Evolutionary conservation across 2,888 invertebrate species (phyloP).

Genomic region (Epistrophe grossulariae): DNA sequence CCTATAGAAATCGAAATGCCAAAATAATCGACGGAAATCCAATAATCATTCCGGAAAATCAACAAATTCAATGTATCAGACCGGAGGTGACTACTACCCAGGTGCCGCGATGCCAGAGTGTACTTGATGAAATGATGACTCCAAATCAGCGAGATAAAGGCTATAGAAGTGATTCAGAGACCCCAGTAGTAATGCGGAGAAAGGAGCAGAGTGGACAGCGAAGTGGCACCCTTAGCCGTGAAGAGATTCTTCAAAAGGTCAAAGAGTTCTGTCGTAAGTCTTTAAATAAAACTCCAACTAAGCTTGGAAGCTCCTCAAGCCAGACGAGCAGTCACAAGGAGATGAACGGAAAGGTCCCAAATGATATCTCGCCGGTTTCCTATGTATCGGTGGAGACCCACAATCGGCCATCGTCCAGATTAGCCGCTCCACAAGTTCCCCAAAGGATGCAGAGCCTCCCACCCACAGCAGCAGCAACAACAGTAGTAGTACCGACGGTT

Average conservation of each 20-base stretch:
- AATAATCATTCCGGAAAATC: slow-evolving; percentile 66
- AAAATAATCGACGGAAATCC: slow-evolving; percentile 79
- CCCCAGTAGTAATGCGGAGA: slow-evolving; percentile 78
- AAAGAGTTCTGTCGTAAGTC: slow-evolving; percentile 83
- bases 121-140: slow-evolving; percentile 80
- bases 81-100: slow-evolving; percentile 34
- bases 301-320: slow-evolving; percentile 55
- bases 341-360: slow-evolving; percentile 71
- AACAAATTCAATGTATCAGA: slow-evolving; percentile 35
- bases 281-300: slow-evolving; percentile 80
- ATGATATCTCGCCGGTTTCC: slow-evolving; percentile 82
- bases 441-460: slow-evolving; percentile 81
- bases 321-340: slow-evolving; percentile 57
- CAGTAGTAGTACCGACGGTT: slow-evolving; percentile 54
- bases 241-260: slow-evolving; percentile 82
- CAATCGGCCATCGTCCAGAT: slow-evolving; percentile 78
- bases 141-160: slow-evolving; percentile 68
- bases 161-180: slow-evolving; percentile 79
- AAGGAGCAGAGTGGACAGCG: slow-evolving; percentile 77
- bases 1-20: slow-evolving; percentile 79
- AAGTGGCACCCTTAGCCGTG: slow-evolving; percentile 80
- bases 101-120: slow-evolving; percentile 82
- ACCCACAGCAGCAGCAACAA: slow-evolving; percentile 75
- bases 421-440: slow-evolving; percentile 82
- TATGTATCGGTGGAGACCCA: slow-evolving; percentile 82